Base-by-base conservation (phyloP, 2,797 vertebrate species). In the Melanotaenia trifasciata region DNA sequence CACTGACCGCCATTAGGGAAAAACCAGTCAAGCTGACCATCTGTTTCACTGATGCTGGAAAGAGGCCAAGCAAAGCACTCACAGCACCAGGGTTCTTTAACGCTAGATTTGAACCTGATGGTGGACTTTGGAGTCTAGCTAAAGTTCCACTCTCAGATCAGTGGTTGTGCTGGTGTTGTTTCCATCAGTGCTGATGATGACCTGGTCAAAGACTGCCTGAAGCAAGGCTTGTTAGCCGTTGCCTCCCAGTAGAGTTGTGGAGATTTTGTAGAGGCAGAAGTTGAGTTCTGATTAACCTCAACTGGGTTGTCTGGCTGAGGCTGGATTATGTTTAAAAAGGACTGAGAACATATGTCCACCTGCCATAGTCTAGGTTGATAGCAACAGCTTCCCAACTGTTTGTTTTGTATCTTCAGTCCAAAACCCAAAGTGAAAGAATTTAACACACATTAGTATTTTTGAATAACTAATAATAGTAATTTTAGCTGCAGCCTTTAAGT, bases 31-130 rank as follows among this genome's bases (percentile, higher is more conserved):
- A n/a, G 43, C 28, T 28, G 43, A 30, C 43, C 61, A 64, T 64
- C 18, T 64, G 61, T 40, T 47, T 14, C 10, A n/a, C 13, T 32
- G 20, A 47, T 32, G 45, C 43, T 64, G 61, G 61, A 64, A 20
- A 33, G 61, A 47, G 28, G 61, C 61, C 61, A 64, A n/a, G 26
- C 28, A 22, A 50, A 64, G 45, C 61, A 64, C 61, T 64, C 43
- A 47, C 26, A 50, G 43, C 61, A 64, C 43, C 61, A 64, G 20
- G 20, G 20, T 47, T 64, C n/a, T 28, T 32, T 12, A 24, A 40
- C n/a, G 20, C 61, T 10, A 30, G 61, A 33, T 50, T 33, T 64
- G 30, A 50, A 18, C 28, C 61, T 64, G 43, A 64, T 64, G 53
- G 53, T 54, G 61, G 61, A 50, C 43, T n/a, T 33, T 5, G 61